These are phyloP conservation scores for Solenopsis invicta DNA, from an alignment of 1,140 invertebrate genomes.

Conservation along the genomic window DNA sequence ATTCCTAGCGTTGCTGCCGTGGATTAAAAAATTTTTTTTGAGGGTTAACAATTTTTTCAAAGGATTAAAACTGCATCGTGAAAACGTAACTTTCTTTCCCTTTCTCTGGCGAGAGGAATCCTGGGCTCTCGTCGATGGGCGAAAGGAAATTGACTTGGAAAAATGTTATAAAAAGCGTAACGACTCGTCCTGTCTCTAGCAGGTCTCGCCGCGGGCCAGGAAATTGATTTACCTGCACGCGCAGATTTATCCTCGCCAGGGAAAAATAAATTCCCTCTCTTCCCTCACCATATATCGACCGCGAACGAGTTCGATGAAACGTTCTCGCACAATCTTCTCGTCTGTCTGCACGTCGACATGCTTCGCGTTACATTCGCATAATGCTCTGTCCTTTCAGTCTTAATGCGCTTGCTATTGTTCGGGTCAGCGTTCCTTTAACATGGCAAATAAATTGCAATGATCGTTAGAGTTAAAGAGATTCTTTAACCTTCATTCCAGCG, in stretches of 20 bases:
- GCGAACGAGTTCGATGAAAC: constrained; percentile 52
- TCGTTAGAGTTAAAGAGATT: not conserved
- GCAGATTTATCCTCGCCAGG: constrained; percentile 69
- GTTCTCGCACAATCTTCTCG: constrained; percentile 35
- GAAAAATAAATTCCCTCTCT: constrained; percentile 71
- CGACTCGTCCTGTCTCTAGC: constrained; percentile 68
- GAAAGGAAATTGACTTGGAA: constrained; percentile 75
- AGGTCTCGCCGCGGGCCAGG: constrained; percentile 67
- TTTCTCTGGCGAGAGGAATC: not conserved
- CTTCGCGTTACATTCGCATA: constrained; percentile 9
- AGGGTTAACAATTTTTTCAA: constrained; percentile 4
- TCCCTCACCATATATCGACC: constrained; percentile 46
- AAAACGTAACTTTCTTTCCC: constrained; percentile 3
- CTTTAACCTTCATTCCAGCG: constrained; percentile 14
- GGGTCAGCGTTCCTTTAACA: not conserved
- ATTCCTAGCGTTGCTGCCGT: not conserved
- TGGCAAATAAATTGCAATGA: constrained; percentile 22
- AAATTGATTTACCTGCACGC: constrained; percentile 77
- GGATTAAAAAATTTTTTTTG: not conserved
- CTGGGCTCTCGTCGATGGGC: constrained; percentile 61
- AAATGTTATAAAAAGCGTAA: constrained; percentile 72
- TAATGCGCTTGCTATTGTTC: constrained; percentile 10
- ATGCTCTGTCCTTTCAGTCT: constrained; percentile 30
- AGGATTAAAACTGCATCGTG: constrained; percentile 39
- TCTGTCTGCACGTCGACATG: constrained; percentile 27